Evolutionary conservation across 1,140 invertebrate species (phyloP).

Genomic region (Maconellicoccus hirsutus): DNA sequence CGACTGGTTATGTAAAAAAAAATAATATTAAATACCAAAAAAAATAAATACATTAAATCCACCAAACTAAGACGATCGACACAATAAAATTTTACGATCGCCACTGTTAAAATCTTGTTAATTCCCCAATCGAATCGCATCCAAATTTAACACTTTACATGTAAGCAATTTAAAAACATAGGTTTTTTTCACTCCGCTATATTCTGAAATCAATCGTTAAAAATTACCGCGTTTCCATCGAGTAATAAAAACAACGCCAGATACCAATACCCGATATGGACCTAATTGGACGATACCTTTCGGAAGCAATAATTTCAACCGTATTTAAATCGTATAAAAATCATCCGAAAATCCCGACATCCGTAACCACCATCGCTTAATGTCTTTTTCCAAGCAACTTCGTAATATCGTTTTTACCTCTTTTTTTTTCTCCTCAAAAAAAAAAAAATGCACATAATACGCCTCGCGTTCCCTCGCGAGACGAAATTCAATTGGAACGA

Average conservation of each 20-base stretch:
- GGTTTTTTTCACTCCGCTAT: background rate
- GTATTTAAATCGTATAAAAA: background rate
- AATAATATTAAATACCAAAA: background rate
- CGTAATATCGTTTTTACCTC: background rate
- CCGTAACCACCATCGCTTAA: too few species aligned
- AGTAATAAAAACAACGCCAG: background rate
- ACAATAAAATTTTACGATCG: constrained; percentile 4
- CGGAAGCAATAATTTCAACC: background rate
- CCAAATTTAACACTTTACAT: background rate
- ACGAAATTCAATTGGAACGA: constrained; percentile 4
- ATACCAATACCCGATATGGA: background rate
- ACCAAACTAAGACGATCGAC: too few species aligned
- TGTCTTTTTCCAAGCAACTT: background rate
- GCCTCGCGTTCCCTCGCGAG: background rate
- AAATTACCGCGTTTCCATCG: background rate
- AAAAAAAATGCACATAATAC: background rate
- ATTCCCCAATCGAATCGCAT: background rate
- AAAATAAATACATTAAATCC: background rate
- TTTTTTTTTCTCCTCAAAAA: background rate
- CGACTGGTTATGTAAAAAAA: background rate
- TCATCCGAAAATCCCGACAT: too few species aligned
- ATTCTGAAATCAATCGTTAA: background rate
- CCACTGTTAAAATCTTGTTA: background rate
- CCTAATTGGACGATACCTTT: background rate
- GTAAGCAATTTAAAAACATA: background rate